These are phyloP conservation scores for Merluccius polli DNA, from an alignment of 2,797 vertebrate species.

Conservation along the genomic window DNA sequence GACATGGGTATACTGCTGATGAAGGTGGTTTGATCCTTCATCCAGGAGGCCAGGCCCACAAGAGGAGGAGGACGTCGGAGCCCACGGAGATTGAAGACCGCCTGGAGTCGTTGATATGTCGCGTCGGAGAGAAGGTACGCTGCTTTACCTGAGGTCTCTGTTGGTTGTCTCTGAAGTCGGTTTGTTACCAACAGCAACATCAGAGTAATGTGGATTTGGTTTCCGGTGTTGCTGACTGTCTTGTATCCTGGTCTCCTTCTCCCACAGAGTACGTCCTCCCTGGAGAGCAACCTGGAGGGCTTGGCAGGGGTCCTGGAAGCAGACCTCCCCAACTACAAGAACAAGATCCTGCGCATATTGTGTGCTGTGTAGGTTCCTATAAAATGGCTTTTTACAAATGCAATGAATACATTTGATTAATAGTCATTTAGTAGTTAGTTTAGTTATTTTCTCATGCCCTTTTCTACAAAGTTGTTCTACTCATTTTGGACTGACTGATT, in stretches of 20 bases:
- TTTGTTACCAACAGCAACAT: background rate
- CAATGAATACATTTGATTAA: background rate
- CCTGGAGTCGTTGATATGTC: slow-evolving; percentile 92
- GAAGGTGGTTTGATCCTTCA: background rate
- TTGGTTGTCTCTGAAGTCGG: no score
- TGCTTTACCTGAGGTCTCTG: background rate
- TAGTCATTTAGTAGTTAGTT: background rate
- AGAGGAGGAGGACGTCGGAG: slow-evolving; percentile 90
- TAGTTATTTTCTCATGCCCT: background rate
- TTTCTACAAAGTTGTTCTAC: background rate
- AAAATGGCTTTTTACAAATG: background rate
- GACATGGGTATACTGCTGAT: no score
- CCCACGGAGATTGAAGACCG: slow-evolving; percentile 92
- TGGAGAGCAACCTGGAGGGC: slow-evolving; percentile 96
- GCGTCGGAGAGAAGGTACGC: slow-evolving; percentile 92
- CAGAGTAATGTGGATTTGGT: no score
- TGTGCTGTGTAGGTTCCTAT: slow-evolving; percentile 87
- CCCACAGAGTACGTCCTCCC: slow-evolving; percentile 86
- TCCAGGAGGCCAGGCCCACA: slow-evolving; percentile 84
- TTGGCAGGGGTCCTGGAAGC: slow-evolving; percentile 95
- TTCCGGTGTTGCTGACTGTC: background rate
- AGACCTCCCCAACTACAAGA: slow-evolving; percentile 98
- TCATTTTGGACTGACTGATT: background rate
- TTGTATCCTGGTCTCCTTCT: background rate
- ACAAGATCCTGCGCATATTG: slow-evolving; percentile 93